Percentiles rank a stretch among this genome's conserved stretches.
phyloP scores from a whole-genome alignment of 2,113 vertebrate genomes.

The Chauna torquata region DNA sequence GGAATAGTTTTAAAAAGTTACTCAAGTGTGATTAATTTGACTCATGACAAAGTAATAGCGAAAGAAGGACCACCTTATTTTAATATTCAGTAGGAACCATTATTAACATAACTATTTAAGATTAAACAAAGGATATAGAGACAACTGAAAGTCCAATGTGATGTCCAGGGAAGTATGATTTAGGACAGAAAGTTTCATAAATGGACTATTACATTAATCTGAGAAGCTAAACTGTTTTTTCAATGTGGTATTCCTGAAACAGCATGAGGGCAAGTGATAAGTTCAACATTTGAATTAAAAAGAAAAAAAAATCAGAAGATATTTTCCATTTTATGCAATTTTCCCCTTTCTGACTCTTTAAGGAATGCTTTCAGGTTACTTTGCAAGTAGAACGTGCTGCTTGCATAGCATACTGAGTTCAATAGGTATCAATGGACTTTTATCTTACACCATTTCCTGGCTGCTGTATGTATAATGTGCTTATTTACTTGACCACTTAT shows the following conservation, averaged over 20 bases:
- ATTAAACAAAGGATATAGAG: background rate
- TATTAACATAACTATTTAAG: conserved; percentile 47
- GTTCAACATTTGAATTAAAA: background rate
- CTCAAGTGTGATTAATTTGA: conserved; percentile 77
- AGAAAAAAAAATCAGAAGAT: background rate
- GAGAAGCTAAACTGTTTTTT: background rate
- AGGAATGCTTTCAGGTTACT: background rate
- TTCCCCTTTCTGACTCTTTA: background rate
- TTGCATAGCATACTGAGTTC: background rate
- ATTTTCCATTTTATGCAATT: background rate
- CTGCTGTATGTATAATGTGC: background rate
- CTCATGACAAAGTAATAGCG: conserved; percentile 40
- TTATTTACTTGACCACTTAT: background rate
- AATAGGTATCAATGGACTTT: background rate
- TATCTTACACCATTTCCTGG: background rate
- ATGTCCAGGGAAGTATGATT: background rate
- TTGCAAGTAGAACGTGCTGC: background rate
- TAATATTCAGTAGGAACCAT: background rate
- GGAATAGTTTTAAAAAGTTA: conserved; percentile 77
- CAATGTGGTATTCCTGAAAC: background rate
- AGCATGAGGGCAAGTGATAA: background rate
- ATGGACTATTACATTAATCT: background rate
- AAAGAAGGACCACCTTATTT: background rate
- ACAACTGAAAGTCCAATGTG: conserved; percentile 11
- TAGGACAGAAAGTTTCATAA: background rate